Base-by-base conservation (phyloP, 1,140 invertebrate species). In the Trachelipus rathkii region DNA sequence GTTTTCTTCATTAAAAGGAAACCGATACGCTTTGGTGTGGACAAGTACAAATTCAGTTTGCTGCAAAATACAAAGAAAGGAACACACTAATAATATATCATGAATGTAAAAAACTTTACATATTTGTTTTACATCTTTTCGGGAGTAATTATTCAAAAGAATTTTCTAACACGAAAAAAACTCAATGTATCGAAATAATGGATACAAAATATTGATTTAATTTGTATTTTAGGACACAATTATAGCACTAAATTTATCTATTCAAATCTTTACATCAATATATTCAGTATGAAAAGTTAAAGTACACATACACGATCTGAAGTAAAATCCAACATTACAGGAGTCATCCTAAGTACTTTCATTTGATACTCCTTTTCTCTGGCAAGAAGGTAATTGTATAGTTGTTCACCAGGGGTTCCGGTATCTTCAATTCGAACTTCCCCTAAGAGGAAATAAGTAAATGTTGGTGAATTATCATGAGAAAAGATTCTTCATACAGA, bases 381-480 rank as follows among this genome's bases (percentile, higher is more conserved):
- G 19, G 87, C 88, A 11, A 92, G 84, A 72, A 94, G 87, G 83
- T 93, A 93, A 73, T 90, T 89, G 84, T 90, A 93, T 1, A 94
- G 84, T 73, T 91, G 89, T 50, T 87, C 85, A 8, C 90, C 88
- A 44, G 91, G 87, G 71, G 89, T 91, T 19, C 88, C 86, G 15
- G 90, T 85, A 83, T 91, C 87, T 21, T 84, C 84, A 24, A 92
- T 85, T 7, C 86, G 87, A 4, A 92, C 83, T 6, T 85, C 84
- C 79, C 89, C 91, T 91, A 81, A 43, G 85, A 86, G 71, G 82
- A 75, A 78, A n/a, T 69, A n/a, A n/a, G 46, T 15, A 33, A 4
- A 33, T 1, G 33, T 33, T 33, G 33, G 33, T 33, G 2, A 33
- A 33, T 33, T 1, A 33, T 6, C 1, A 33, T 33, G 2, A 33